Evolutionary conservation across 2,797 vertebrate genomes (phyloP), one percentile per base, ranked within the genome.

Genomic region (Botia almorhae): DNA sequence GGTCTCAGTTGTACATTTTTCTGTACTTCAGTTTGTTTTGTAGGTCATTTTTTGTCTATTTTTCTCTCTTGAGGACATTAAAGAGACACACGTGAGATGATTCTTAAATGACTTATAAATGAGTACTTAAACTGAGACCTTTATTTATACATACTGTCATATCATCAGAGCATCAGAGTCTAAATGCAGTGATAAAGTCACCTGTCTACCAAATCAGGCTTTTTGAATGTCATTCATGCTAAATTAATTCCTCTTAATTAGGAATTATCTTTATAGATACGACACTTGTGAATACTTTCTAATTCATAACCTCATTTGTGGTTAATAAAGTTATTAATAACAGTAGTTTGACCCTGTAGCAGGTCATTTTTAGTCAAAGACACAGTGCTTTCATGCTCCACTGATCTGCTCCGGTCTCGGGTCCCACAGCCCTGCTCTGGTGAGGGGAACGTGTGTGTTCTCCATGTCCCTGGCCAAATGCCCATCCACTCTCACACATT

Each of bases 401-500:
- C 23, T 69, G 36, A 36, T 69, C 36, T 46, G 14, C 29, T 77
- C 65, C 36, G 13, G 16, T 68, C n/a, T 76, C 8, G 19, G 7
- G 50, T 68, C 61, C 19, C 43, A 33, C 17, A n/a, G 43, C 29
- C n/a, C 14, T 65, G 63, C 50, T 64, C 23, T 64, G 17, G 46
- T 75, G 60, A 51, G 7, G 36, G 60, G 23, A n/a, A 56, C 55
- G 14, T 21, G 17, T 36, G 58, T 63, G 58, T 46, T 58, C 61
- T 19, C 14, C 17, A n/a, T 74, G 21, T 51, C 17, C 26, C 72
- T 76, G 81, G 76, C 80, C 29, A 55, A 61, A 36, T 79, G 67
- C 82, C 80, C 87, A 85, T 87, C 85, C 88, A 90, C 87, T 85
- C 85, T 83, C 65, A 83, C 84, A 87, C 85, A 76, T 90, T 85